Conservation (phyloP, 2,113 vertebrate species). For the Leuciscus idus region DNA sequence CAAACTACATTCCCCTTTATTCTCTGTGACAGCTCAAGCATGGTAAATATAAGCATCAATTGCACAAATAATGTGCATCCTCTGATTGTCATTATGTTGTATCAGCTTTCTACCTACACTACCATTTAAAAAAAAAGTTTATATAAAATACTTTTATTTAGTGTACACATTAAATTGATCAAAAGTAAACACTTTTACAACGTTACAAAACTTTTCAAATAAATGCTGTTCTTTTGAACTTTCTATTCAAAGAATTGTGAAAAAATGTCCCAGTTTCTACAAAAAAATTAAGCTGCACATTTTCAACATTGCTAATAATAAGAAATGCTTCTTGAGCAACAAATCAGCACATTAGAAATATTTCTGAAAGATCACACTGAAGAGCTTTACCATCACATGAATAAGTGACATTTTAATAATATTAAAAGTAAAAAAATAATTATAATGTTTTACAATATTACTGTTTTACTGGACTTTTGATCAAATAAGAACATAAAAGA, state of each 20-base stretch:
- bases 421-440: too few relatives aligned
- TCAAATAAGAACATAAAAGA: neutral
- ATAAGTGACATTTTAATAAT: too few relatives aligned
- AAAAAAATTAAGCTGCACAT: too few relatives aligned
- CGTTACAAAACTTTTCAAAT: neutral
- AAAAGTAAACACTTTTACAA: neutral
- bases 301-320: too few relatives aligned
- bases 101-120: neutral
- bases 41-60: too few relatives aligned
- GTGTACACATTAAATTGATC: neutral
- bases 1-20: neutral
- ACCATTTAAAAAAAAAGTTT: neutral
- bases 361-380: too few relatives aligned
- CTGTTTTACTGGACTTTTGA: neutral
- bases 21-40: neutral
- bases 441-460: neutral
- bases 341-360: too few relatives aligned
- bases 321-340: too few relatives aligned
- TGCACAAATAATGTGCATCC: too few relatives aligned
- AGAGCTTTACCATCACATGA: too few relatives aligned
- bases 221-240: neutral
- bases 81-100: neutral
- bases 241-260: neutral
- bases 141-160: neutral
- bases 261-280: too few relatives aligned